phyloP scores from a whole-genome alignment of 2,113 vertebrate genomes.

The Budorcas taxicolor region DNA sequence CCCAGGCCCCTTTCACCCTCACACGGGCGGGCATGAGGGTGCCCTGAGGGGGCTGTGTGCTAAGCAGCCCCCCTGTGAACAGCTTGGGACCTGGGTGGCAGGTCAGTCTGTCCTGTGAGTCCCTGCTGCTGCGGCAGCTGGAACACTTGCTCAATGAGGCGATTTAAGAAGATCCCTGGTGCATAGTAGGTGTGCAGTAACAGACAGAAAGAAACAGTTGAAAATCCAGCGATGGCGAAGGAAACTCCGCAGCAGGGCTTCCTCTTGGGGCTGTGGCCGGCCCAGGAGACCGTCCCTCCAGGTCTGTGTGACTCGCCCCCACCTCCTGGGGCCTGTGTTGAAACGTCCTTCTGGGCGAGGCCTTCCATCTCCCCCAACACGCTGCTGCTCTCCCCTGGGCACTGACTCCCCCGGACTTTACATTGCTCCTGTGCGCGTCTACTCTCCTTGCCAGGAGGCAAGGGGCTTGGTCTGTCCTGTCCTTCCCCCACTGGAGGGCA shows the following conservation, averaged over 20 bases:
- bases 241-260: rapidly evolving
- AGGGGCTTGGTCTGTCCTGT: background rate
- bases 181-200: background rate
- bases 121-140: rapidly evolving
- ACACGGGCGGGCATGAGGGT: rapidly evolving
- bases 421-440: background rate
- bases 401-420: background rate
- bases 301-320: background rate
- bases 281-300: background rate
- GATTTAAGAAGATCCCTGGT: background rate
- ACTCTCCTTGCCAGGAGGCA: background rate
- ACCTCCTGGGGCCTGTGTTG: background rate
- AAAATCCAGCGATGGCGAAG: background rate
- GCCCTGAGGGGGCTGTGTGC: background rate
- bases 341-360: background rate
- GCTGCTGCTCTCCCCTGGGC: background rate
- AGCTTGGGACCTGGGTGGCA: background rate
- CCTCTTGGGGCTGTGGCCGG: background rate
- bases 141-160: rapidly evolving
- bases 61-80: background rate
- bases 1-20: background rate
- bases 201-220: background rate
- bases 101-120: background rate
- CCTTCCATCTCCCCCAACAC: rapidly evolving
- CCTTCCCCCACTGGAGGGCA: background rate